Evolutionary conservation across 2,113 vertebrate genomes (phyloP), one percentile per base, ranked within the genome.

Genomic region (Larimichthys polyactis): DNA sequence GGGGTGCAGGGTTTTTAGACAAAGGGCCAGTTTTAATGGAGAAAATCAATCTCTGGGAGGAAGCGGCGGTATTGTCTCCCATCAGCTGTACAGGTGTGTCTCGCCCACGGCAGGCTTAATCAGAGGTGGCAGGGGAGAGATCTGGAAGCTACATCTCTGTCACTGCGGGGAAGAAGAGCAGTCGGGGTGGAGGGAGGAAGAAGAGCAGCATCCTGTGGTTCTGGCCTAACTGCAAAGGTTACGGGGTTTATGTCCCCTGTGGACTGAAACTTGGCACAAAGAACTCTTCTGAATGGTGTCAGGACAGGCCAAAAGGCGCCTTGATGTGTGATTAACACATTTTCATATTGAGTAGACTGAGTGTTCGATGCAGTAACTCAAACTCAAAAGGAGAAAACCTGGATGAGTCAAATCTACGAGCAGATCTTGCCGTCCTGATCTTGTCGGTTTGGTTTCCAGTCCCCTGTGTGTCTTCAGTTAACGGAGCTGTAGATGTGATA

Each of bases 21-120:
- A 97, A 97, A 96, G 96, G 92, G 92, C 91, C 94, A 90, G 93
- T 94, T 96, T 96, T 96, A 96, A 96, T 95, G 95, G 90, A 94
- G 92, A 94, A 95, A 94, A 96, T 96, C 95, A 96, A 96, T 95
- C 90, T 94, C 91, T 93, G 93, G 79, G 87, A 93, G 89, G 93
- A 93, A 87, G 84, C 75, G 71, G 40, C 15, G 27, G 83, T 90
- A 95, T 95, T 96, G 94, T 96, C 89, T 93, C 89, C 85, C 78
- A 69, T 90, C 91, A 89, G 90, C 93, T 86, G 86, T 94, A 95
- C 95, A 96, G 95, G 95, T 96, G 95, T 94, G 91, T 89, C 76
- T 95, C 85, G 66, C 90, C 81, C 85, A 90, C 77, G 71, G 78
- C 62, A 17, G 89, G 85, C 86, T 93, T 95, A 95, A 96, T 96